Evolutionary conservation across 2,797 vertebrate species (phyloP).

Genomic region (Chanos chanos): DNA sequence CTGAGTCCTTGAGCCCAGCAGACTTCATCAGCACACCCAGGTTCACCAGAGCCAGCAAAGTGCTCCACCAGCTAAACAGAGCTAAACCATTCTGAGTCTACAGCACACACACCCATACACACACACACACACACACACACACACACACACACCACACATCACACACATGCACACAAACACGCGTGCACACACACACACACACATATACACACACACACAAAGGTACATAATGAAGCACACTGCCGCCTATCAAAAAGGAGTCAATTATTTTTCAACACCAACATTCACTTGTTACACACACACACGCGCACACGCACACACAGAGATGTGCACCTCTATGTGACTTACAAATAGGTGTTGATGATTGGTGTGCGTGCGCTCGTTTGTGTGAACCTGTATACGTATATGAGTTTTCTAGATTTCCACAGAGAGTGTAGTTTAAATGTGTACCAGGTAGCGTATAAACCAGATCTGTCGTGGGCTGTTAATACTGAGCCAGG

Average conservation of each 20-base stretch:
- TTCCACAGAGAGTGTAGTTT: no score
- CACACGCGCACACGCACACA: no score
- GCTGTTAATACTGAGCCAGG: constrained; percentile 53
- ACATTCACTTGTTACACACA: no score
- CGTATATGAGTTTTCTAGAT: no score
- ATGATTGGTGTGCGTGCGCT: no score
- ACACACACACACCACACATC: not conserved
- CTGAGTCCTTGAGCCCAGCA: constrained; percentile 38
- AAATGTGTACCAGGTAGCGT: constrained; percentile 54
- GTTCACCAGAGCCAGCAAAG: constrained; percentile 52
- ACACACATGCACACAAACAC: not conserved
- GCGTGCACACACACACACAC: not conserved
- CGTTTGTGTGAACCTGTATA: no score
- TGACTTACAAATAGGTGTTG: no score
- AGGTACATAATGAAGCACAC: no score
- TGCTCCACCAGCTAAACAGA: constrained; percentile 61
- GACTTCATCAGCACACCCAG: constrained; percentile 59
- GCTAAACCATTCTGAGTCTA: constrained; percentile 69
- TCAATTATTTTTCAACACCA: no score
- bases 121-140: not conserved
- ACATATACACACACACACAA: not conserved
- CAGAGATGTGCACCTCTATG: no score
- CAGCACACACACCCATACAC: not conserved
- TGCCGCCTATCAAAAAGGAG: no score
- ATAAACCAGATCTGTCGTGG: constrained; percentile 39